Evolutionary conservation across 2,888 invertebrate species (phyloP), one percentile per base, ranked within the genome.

Genomic region (Kryphioiulus occultus): DNA sequence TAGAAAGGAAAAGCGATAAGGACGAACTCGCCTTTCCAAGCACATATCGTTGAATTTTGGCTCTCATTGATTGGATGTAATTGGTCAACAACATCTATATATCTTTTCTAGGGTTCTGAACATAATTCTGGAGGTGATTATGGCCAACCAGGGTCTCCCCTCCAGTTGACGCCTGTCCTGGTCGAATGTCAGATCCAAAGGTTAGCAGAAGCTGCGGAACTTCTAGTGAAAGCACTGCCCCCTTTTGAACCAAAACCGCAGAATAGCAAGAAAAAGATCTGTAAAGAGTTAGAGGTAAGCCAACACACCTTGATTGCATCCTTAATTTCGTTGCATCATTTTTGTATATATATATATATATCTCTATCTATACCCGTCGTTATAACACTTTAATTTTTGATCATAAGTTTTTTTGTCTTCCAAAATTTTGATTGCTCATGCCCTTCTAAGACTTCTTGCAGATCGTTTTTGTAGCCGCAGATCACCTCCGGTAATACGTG

Each of bases 211-310:
- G 96, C 96, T 0, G 98, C 98, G 0, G 96, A 96, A 90, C 94
- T 95, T 90, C 94, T 98, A 87, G 96, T 96, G 89, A 94, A 95
- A 90, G 95, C 95, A 90, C 93, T 98, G 90, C 97, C 98, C 5
- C 95, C 95, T 89, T 94, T 96, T 89, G 97, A 98, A 91, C 97
- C 98, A 1, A 96, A 97, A 91, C 95, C 97, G 0, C 96, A 93
- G 84, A 98, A 96, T 90, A 95, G 96, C 88, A 98, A 98, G 92
- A 98, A 98, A 93, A 94, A 94, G 90, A 96, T 97, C 92, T 96
- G 96, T 91, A 96, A 96, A 91, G 98, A 98, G 91, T 93, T 98
- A 90, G 97, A 98, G 93, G 95, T 95, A 91, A 87, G 87, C 39
- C 35, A 32, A 44, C 2, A 19, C 30, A 87, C 39, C 39, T 47